phyloP scores from a whole-genome alignment of 2,113 vertebrate species.

The Oreochromis spilurus region DNA sequence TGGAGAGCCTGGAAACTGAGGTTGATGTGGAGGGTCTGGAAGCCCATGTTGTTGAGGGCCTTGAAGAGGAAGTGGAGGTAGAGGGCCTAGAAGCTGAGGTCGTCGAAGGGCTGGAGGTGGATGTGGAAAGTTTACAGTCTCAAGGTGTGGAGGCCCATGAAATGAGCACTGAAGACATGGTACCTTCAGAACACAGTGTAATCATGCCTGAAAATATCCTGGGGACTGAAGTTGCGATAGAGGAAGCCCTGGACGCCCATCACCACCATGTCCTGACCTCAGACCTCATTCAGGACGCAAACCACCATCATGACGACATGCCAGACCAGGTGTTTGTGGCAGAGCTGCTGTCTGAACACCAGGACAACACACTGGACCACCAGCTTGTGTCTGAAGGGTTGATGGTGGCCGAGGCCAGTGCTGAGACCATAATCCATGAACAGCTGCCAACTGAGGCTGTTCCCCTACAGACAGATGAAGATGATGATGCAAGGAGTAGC shows the following conservation, averaged over 20 bases:
- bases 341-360: slow-evolving; percentile 84
- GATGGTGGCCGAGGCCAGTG: slow-evolving; percentile 86
- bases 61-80: slow-evolving; percentile 84
- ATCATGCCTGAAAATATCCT: slow-evolving; percentile 90
- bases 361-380: slow-evolving; percentile 86
- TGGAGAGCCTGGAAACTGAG: slow-evolving; percentile 63
- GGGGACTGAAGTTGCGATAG: slow-evolving; percentile 91
- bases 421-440: slow-evolving; percentile 86
- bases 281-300: slow-evolving; percentile 80
- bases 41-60: slow-evolving; percentile 81
- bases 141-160: slow-evolving; percentile 69
- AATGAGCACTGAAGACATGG: slow-evolving; percentile 69
- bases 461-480: slow-evolving; percentile 88
- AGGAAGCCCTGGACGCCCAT: slow-evolving; percentile 84
- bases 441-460: slow-evolving; percentile 81
- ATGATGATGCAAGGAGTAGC: slow-evolving; percentile 87
- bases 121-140: slow-evolving; percentile 64
- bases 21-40: slow-evolving; percentile 65
- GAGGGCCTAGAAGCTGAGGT: slow-evolving; percentile 68
- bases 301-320: slow-evolving; percentile 83
- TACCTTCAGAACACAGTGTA: slow-evolving; percentile 82
- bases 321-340: slow-evolving; percentile 95
- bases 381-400: slow-evolving; percentile 91
- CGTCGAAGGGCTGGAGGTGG: slow-evolving; percentile 82
- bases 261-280: slow-evolving; percentile 88